Base-by-base conservation (phyloP, 2,113 vertebrate genomes). In the Amphilophus citrinellus region DNA sequence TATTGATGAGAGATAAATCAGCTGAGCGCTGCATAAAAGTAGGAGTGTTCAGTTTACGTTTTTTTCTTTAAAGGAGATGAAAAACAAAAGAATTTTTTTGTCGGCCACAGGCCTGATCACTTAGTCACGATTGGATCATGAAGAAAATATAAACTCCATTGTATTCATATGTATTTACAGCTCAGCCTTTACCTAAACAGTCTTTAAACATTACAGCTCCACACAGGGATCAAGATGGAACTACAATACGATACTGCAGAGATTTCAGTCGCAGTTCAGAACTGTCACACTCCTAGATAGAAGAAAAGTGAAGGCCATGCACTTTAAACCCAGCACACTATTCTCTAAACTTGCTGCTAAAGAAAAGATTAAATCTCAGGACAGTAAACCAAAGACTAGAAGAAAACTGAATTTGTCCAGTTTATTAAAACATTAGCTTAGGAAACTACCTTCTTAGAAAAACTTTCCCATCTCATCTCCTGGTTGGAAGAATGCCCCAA, bases 401-500 rank as follows among this genome's bases (percentile, higher is more conserved):
- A 57, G 17, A 78, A 83, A 86, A 88, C 37, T 22, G 66, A 60
- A 85, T 89, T 82, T 76, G 75, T 83, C 58, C 63, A 15, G 71
- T 88, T 82, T 86, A 77, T 79, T 87, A 84, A 89, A 88, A 92
- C 82, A 93, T 92, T 87, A 90, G 84, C 77, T 65, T 14, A 82
- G 60, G 78, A 87, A 86, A 65, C 63, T 53, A 61, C 60, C 63
- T 65, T 65, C 37, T 76, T 20, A 14, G 58, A 62, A 50, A 87
- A 89, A 83, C 56, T 82, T 85, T 86, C 82, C 84, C 80, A 76
- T 92, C 84, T 87, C 79, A 88, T 91, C 89, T 89, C 61, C 61
- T 42, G 63, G 62, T 86, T 92, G 87, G 88, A 91, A 88, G 80
- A 86, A 47, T 79, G 84, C 83, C 77, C 62, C 59, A 37, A 63